Evolutionary conservation across 1,140 invertebrate genomes (phyloP), one percentile per base, ranked within the genome.

Genomic region (Drosophila nebulosa): DNA sequence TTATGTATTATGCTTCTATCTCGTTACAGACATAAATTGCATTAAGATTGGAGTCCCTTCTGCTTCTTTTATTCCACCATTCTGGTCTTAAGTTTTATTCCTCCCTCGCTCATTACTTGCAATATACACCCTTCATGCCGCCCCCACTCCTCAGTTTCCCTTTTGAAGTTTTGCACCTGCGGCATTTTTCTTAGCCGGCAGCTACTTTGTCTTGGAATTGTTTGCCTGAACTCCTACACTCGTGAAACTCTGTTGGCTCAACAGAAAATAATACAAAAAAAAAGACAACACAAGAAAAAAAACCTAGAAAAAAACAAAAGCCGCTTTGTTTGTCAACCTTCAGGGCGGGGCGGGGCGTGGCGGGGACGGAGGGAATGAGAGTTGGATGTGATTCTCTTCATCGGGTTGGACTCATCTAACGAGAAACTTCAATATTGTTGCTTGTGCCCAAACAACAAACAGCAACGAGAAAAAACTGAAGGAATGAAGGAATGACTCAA

Each of bases 371-470:
- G 2, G 24, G 24, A 24, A 2, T 36, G 46, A n/a, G n/a, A n/a
- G n/a, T n/a, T n/a, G n/a, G n/a, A n/a, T 42, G 35, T 59, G 22
- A 56, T 30, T 22, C 7, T 55, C 51, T 53, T 26, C n/a, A 53
- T 70, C 27, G 55, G 73, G 50, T 66, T 58, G 16, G 27, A 7
- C 59, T 64, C 32, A 65, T 67, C 75, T 78, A 88, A 88, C 74
- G 74, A 78, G 78, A 79, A 86, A 86, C 78, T 86, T 88, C 74
- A 86, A 86, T 88, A 86, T 88, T 86, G 79, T 88, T 79, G 68
- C 67, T 75, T 68, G 24, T 69, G 75, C 62, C 78, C 83, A 77
- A 46, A 80, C 64, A 69, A 71, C 73, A 75, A 81, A 86, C 78
- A 78, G 66, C 32, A 39, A 32, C 16, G 27, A 52, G 62, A 60